phyloP scores from a whole-genome alignment of 2,888 invertebrate genomes.

The Carterocephalus palaemon region DNA sequence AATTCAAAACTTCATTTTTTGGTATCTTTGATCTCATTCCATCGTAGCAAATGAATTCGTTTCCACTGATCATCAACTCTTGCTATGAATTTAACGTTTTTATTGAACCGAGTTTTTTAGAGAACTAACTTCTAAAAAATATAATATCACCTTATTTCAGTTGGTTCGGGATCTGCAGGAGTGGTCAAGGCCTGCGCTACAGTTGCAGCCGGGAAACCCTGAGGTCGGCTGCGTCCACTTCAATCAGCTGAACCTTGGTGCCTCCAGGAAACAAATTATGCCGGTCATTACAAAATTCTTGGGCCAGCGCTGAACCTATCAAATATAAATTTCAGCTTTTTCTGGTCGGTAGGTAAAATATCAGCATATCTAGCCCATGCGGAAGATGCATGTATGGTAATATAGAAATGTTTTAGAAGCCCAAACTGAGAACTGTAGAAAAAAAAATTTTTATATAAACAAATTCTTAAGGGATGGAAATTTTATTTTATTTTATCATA shows the following conservation, averaged over 20 bases:
- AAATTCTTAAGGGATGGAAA: no score
- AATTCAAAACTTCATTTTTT: background rate
- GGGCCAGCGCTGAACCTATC: no score
- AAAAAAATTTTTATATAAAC: no score
- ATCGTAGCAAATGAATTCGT: constrained; percentile 4
- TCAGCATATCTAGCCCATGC: no score
- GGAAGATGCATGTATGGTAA: no score
- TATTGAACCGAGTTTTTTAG: background rate
- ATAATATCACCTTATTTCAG: constrained; percentile 38
- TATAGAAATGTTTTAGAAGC: no score
- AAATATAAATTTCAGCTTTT: no score
- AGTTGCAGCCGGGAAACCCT: constrained; percentile 50
- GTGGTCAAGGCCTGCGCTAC: constrained; percentile 52
- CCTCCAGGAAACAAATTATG: constrained; percentile 84
- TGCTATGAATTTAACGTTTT: background rate
- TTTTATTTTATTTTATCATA: no score
- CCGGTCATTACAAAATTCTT: constrained; percentile 76
- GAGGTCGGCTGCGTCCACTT: constrained; percentile 73
- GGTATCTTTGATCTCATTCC: background rate
- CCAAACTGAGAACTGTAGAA: no score
- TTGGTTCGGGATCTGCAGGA: constrained; percentile 50
- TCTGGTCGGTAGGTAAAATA: no score
- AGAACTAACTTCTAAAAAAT: background rate
- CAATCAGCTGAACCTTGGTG: constrained; percentile 78
- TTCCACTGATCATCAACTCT: background rate